Evolutionary conservation across 2,888 invertebrate genomes (phyloP), one percentile per base, ranked within the genome.

Genomic region (Heliconius ismenius): DNA sequence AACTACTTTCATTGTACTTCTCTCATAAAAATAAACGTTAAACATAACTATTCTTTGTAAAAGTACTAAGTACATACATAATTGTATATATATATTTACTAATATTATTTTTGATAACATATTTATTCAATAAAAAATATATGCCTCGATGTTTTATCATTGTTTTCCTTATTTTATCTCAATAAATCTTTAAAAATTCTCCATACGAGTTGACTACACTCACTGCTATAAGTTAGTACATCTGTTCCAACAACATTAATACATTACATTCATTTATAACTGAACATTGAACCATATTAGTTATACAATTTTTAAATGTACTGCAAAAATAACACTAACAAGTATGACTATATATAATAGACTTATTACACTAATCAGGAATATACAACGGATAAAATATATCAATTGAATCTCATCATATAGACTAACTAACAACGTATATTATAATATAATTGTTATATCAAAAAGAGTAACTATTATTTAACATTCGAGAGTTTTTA

Each of bases 1-100:
- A 73, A 24, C 78, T 78, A 78, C 54, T 65, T 70, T 76, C 64
- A 78, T 79, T 79, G 78, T 78, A 79, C 78, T 76, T 58, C 62
- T 78, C 54, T 67, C 54, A 73, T 43, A 72, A 64, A 76, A 75
- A 78, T 62, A 58, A 72, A 28, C 28, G 69, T 18, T 65, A 58
- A 74, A 74, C 65, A 77, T 65, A 75, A 79, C 65, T 70, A 70
- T 70, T 70, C 58, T 76, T 74, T 76, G 60, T 70, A 70, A 74
- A 76, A 63, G 43, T 72, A 77, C 60, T 79, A 79, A 77, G 73
- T 77, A 75, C 76, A 49, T 74, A 65, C 24, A 13, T 70, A 54
- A 28, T n/a, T 62, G 39, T 68, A 60, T 60, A 69, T 69, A 58
- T 60, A 62, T 69, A 75, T 58, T 72, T 76, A 26, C 64, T 60